A percentile compares a stretch with the other conserved stretches of the same genome.
These are phyloP conservation scores for Pitta sordida DNA, from an alignment of 2,113 vertebrate species.

Conservation along the genomic window DNA sequence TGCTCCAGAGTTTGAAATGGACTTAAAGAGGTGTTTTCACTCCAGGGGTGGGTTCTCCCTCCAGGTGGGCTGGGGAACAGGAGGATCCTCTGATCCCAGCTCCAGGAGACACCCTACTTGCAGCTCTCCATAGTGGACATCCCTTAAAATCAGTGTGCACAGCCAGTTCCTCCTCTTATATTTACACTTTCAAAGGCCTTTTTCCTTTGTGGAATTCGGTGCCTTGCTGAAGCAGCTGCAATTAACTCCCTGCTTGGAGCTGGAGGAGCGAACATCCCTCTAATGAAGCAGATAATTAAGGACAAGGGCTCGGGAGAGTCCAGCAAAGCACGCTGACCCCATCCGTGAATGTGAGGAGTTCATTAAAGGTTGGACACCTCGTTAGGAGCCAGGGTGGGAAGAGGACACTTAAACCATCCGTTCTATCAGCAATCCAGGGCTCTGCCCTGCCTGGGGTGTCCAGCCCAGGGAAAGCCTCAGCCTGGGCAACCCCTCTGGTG, in stretches of 20 bases:
- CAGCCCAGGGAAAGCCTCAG: background rate
- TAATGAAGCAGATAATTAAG: background rate
- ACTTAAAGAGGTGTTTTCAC: background rate
- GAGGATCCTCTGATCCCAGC: background rate
- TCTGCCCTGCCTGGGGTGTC: background rate
- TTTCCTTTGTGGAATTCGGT: accelerated
- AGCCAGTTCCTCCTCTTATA: background rate
- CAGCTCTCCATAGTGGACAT: background rate
- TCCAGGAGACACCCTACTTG: background rate
- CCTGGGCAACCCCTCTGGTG: background rate
- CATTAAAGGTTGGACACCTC: accelerated
- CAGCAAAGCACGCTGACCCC: background rate
- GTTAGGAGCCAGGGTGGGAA: background rate
- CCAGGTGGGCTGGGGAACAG: background rate
- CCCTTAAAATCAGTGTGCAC: background rate
- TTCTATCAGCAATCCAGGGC: background rate
- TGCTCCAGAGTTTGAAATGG: background rate
- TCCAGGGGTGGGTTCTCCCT: background rate
- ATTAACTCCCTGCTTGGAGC: background rate
- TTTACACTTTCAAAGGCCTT: background rate
- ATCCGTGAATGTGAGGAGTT: background rate
- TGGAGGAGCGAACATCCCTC: background rate
- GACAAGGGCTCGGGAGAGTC: background rate
- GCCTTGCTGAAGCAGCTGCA: background rate
- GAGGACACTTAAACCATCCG: background rate